Percentiles rank a stretch among this genome's conserved stretches.
Evolutionary conservation across 2,888 invertebrate genomes (phyloP).

Genomic region (Leptopilina myrica): DNA sequence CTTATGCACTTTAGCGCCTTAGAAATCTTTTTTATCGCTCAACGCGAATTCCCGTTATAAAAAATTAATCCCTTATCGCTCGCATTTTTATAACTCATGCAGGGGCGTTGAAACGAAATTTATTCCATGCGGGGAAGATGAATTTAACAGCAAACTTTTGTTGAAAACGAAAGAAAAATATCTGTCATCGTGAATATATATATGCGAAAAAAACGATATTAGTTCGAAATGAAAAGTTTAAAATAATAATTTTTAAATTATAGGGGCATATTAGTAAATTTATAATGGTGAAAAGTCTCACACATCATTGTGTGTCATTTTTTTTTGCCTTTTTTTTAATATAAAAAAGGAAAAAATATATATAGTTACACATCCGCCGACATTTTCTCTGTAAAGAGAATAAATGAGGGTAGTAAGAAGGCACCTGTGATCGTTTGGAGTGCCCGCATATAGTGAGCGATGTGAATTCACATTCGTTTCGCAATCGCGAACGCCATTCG

Average conservation of each 20-base stretch:
- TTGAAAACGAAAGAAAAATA: no score
- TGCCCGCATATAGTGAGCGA: slow-evolving; percentile 26
- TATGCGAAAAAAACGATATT: no score
- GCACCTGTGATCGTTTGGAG: slow-evolving; percentile 22
- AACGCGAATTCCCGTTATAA: slow-evolving; percentile 28
- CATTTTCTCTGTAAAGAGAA: neutral
- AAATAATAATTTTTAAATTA: no score
- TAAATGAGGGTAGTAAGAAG: slow-evolving; percentile 10
- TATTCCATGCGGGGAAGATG: no score
- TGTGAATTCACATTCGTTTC: slow-evolving; percentile 33
- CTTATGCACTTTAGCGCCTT: slow-evolving; percentile 30
- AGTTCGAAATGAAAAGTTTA: no score
- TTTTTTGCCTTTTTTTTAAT: neutral
- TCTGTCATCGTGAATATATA: neutral
- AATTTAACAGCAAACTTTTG: no score
- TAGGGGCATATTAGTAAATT: no score
- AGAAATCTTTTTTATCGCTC: slow-evolving; percentile 27
- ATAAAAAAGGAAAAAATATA: neutral
- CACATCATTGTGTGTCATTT: neutral
- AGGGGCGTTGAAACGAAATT: slow-evolving; percentile 15
- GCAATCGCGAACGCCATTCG: slow-evolving; percentile 18
- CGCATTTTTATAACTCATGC: slow-evolving; percentile 1
- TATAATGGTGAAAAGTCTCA: no score
- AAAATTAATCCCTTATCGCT: slow-evolving; percentile 31
- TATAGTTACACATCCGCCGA: slow-evolving; percentile 10